phyloP scores from a whole-genome alignment of 2,888 invertebrate species.

The Dinocampus coccinellae region DNA sequence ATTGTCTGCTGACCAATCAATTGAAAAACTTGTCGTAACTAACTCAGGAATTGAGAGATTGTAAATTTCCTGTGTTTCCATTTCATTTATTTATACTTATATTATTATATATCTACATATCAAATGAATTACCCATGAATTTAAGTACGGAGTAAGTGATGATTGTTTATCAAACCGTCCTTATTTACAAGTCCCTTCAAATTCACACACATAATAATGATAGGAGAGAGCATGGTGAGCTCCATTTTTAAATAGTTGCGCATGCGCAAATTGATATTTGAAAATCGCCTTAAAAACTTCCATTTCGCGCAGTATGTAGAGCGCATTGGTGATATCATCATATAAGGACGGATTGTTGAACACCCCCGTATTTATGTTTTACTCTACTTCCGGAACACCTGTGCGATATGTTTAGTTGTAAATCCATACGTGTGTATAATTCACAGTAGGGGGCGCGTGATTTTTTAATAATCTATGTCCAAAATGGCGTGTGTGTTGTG shows the following conservation, averaged over 20 bases:
- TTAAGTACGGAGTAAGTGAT: neutral
- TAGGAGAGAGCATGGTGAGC: neutral
- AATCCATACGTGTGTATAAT: slow-evolving; percentile 29
- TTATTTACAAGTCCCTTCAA: neutral
- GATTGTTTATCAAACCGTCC: neutral
- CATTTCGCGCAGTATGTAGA: neutral
- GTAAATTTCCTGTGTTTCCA: slow-evolving; percentile 53
- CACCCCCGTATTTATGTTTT: slow-evolving; percentile 22
- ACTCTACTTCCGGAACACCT: slow-evolving; percentile 44
- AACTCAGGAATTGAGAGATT: slow-evolving; percentile 52
- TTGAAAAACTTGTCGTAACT: slow-evolving; percentile 54
- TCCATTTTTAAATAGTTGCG: slow-evolving; percentile 16
- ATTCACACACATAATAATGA: neutral
- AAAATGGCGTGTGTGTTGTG: slow-evolving; percentile 61
- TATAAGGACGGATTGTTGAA: slow-evolving; percentile 26
- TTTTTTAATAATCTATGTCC: slow-evolving; percentile 54
- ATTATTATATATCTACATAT: no score
- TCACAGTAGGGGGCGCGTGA: slow-evolving; percentile 46
- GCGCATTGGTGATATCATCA: slow-evolving; percentile 10
- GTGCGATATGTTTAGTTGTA: slow-evolving; percentile 23
- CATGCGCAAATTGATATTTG: slow-evolving; percentile 11
- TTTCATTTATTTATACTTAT: slow-evolving; percentile 17
- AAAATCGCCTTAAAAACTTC: slow-evolving; percentile 6
- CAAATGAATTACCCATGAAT: no score
- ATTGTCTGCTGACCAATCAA: slow-evolving; percentile 67